phyloP scores from a whole-genome alignment of 1,140 invertebrate genomes.

The Rhizoglyphus robini region DNA sequence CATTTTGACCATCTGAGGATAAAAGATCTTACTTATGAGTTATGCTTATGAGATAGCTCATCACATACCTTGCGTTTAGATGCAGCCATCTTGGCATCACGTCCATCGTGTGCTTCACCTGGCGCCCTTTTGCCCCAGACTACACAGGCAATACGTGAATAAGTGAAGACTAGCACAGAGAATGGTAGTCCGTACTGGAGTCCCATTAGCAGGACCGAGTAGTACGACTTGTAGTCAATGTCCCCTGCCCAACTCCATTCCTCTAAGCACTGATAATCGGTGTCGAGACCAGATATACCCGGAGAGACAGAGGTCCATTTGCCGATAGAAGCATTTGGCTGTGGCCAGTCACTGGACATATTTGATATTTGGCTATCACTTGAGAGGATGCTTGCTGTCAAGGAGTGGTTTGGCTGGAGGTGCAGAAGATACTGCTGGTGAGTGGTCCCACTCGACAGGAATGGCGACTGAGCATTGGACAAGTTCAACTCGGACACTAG shows the following conservation, averaged over 20 bases:
- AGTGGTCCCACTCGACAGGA: too few species aligned
- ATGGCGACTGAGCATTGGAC: too few species aligned
- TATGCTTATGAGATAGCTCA: neutral
- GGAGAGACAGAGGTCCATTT: too few species aligned
- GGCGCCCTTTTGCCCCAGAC: slow-evolving; percentile 76
- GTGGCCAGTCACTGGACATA: too few species aligned
- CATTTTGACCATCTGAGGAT: slow-evolving; percentile 49
- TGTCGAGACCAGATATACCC: too few species aligned
- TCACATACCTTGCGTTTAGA: slow-evolving; percentile 70
- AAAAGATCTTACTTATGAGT: neutral
- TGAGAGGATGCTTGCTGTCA: too few species aligned
- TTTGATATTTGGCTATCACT: too few species aligned
- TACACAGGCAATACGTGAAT: slow-evolving; percentile 64
- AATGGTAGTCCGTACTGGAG: slow-evolving; percentile 74
- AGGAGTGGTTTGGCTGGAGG: too few species aligned
- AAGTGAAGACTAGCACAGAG: slow-evolving; percentile 67
- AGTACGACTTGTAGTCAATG: slow-evolving; percentile 37
- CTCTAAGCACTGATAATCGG: neutral
- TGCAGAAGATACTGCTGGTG: too few species aligned
- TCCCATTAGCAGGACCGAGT: slow-evolving; percentile 58
- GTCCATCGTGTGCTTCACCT: slow-evolving; percentile 62
- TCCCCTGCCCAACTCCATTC: slow-evolving; percentile 22
- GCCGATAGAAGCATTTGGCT: too few species aligned
- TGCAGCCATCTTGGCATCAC: slow-evolving; percentile 64
- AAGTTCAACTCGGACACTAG: too few species aligned